These are phyloP conservation scores for Sciurus carolinensis DNA, from an alignment of 2,797 vertebrate species.

Conservation along the genomic window DNA sequence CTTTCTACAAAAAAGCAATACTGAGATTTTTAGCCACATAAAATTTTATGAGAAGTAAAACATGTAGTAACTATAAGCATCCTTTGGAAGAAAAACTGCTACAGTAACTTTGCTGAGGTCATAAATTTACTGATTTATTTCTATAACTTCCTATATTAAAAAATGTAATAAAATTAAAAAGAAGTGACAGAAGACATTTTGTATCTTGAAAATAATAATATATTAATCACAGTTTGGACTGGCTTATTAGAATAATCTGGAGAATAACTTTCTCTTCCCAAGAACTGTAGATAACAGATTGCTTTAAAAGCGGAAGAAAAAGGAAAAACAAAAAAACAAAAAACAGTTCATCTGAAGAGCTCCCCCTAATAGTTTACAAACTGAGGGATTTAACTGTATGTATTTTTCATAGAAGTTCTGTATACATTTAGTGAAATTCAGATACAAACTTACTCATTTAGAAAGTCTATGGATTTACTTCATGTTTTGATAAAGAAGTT, in stretches of 20 bases:
- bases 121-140: slow-evolving; percentile 63
- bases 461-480: slow-evolving; percentile 2
- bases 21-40: slow-evolving; percentile 64
- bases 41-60: slow-evolving; percentile 73
- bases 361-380: slow-evolving; percentile 73
- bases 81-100: slow-evolving; percentile 34
- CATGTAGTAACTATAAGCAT: slow-evolving; percentile 54
- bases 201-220: slow-evolving; percentile 77
- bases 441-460: slow-evolving; percentile 55
- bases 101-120: slow-evolving; percentile 68
- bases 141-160: slow-evolving; percentile 51
- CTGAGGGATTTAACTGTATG: slow-evolving; percentile 73
- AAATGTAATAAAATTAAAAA: slow-evolving; percentile 69
- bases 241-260: slow-evolving; percentile 71
- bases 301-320: slow-evolving; percentile 80
- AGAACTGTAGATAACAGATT: slow-evolving; percentile 81
- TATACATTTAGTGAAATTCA: slow-evolving; percentile 48
- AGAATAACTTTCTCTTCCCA: slow-evolving; percentile 76
- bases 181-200: slow-evolving; percentile 10
- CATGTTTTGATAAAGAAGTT: slow-evolving; percentile 51
- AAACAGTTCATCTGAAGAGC: slow-evolving; percentile 67
- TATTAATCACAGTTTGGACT: slow-evolving; percentile 73
- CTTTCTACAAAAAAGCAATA: slow-evolving; percentile 21
- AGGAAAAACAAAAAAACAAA: slow-evolving; percentile 20
- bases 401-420: slow-evolving; percentile 79